These are phyloP conservation scores for Megastigmus dorsalis DNA, from an alignment of 2,888 invertebrate species.

Conservation along the genomic window DNA sequence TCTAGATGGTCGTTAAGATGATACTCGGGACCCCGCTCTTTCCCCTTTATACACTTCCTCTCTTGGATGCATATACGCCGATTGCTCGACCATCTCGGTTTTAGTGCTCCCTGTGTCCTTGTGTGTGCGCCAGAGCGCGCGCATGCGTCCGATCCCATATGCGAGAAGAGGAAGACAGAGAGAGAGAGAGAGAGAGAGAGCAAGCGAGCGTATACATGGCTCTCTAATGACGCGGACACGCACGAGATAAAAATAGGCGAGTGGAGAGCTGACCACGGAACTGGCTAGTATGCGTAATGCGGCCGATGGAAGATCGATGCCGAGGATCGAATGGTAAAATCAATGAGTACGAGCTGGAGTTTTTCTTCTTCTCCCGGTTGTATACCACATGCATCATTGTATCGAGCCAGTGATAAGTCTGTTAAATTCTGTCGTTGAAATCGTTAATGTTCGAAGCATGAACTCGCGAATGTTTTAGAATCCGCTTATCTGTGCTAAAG, in stretches of 20 bases:
- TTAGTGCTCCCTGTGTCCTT: not conserved
- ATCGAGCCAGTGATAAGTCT: too few relatives aligned
- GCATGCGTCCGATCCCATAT: constrained; percentile 8
- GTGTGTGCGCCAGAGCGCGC: too few relatives aligned
- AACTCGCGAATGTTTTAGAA: too few relatives aligned
- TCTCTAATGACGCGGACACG: constrained; percentile 58
- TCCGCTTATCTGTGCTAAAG: too few relatives aligned
- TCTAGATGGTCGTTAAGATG: constrained; percentile 70
- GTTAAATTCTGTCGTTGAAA: too few relatives aligned
- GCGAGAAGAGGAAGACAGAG: too few relatives aligned
- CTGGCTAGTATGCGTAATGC: not conserved
- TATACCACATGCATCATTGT: too few relatives aligned
- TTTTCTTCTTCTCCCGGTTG: too few relatives aligned
- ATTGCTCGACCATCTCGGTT: constrained; percentile 9
- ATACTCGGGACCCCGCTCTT: constrained; percentile 56
- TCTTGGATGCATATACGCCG: not conserved
- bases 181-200: too few relatives aligned
- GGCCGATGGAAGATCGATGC: constrained; percentile 6
- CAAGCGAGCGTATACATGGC: constrained; percentile 9
- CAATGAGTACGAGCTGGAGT: too few relatives aligned
- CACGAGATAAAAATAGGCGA: constrained; percentile 50
- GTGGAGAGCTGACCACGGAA: not conserved
- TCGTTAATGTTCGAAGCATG: too few relatives aligned
- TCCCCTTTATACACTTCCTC: not conserved
- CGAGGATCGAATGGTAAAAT: too few relatives aligned